Evolutionary conservation across 2,113 vertebrate genomes (phyloP).

Genomic region (Marcusenius ussheri): DNA sequence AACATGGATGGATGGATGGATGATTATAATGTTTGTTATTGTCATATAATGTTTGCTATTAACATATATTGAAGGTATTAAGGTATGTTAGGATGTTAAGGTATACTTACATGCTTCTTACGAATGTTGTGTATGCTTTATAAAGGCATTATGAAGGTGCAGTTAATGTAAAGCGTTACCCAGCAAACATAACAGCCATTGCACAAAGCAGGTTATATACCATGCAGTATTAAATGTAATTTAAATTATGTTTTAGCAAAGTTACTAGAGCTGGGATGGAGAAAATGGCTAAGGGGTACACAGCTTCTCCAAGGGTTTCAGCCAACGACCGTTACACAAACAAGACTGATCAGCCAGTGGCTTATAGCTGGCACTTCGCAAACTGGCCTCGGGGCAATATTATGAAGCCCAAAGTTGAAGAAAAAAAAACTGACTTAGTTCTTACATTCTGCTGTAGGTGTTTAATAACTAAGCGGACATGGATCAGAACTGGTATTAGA

Average conservation of each 20-base stretch:
- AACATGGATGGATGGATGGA: no score
- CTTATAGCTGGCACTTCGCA: neutral
- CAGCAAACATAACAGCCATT: neutral
- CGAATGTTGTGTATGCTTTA: neutral
- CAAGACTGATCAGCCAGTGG: neutral
- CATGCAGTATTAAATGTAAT: neutral
- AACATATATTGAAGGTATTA: neutral
- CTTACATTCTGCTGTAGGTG: neutral
- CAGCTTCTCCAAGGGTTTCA: neutral
- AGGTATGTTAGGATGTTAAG: neutral
- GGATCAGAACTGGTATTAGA: neutral
- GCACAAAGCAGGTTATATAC: neutral
- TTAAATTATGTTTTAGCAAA: neutral
- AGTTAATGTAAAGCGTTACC: neutral
- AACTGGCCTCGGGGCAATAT: neutral
- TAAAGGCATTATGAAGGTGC: neutral
- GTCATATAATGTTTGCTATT: neutral
- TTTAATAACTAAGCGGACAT: neutral
- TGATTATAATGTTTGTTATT: neutral
- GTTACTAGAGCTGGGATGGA: neutral
- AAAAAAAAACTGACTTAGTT: neutral
- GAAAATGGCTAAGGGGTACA: neutral
- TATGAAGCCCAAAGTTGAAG: neutral
- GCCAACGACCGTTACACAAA: neutral
- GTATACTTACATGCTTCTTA: neutral